Evolutionary conservation across 2,888 invertebrate genomes (phyloP), one percentile per base, ranked within the genome.

Genomic region (Petrolisthes cinctipes): DNA sequence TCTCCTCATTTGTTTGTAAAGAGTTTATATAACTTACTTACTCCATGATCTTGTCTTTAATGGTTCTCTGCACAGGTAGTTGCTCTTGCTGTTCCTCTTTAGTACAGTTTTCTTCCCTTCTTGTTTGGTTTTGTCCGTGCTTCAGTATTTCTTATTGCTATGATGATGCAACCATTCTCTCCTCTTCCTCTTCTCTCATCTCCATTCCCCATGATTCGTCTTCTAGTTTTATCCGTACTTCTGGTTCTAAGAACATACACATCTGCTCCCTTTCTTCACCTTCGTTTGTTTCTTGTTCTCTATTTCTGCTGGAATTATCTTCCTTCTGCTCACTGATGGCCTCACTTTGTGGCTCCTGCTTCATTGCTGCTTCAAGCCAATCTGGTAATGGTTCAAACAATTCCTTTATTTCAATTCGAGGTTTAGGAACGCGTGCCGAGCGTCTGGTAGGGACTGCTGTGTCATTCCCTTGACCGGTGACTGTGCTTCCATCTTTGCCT

Each of bases 221-320:
- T 84, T 88, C 87, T 14, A 88, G 78, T 51, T 88, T 88, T n/a
- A 88, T 88, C 54, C 85, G 85, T 51, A 88, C 88, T 85, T 85
- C 85, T 4, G 88, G 88, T 57, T 88, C 82, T 4, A 88, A 82
- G 14, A 82, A 71, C 57, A 88, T 88, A 73, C 85, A 88, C 4
- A 76, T 75, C 20, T 53, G 14, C 7, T 86, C 82, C 51, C 79
- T 78, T n/a, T 85, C 88, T 6, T 57, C 57, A 5, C 66, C 82
- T 6, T 23, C 37, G 6, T 71, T 6, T 71, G 7, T n/a, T 71
- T 71, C 71, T 20, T 71, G n/a, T n/a, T 71, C 5, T 71, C 20
- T n/a, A 11, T 17, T 61, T 11, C 11, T 17, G 20, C 17, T 71
- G 20, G 71, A 71, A 7, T 71, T 6, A n/a, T 82, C 82, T 37